These are phyloP conservation scores for Homarus americanus DNA, from an alignment of 1,140 invertebrate genomes.

Conservation along the genomic window DNA sequence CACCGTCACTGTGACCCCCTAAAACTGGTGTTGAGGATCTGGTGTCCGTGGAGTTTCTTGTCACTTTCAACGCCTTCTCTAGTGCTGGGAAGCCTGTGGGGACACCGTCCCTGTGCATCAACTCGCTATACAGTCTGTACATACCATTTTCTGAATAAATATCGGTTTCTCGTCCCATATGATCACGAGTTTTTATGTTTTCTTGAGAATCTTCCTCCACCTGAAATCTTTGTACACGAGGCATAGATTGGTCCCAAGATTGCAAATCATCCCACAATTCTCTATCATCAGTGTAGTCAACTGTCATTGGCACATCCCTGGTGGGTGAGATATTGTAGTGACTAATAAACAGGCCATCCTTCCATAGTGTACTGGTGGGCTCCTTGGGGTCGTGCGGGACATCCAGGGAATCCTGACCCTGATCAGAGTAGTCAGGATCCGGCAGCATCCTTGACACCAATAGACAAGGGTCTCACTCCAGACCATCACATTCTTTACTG, in stretches of 20 bases:
- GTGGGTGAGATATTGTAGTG: neutral
- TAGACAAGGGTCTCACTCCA: neutral
- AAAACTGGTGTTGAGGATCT: slow-evolving; percentile 3
- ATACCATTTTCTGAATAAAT: neutral
- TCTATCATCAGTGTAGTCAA: neutral
- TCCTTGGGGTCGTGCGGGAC: neutral
- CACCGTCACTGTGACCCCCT: slow-evolving; percentile 1
- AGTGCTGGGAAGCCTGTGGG: slow-evolving; percentile 6
- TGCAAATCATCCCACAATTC: neutral
- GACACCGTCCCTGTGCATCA: neutral
- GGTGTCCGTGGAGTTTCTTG: neutral
- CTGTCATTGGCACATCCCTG: neutral
- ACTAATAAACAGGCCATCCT: neutral
- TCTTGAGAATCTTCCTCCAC: neutral
- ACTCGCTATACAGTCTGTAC: neutral
- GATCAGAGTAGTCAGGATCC: slow-evolving; percentile 11
- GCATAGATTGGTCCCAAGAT: neutral
- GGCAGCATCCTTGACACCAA: slow-evolving; percentile 4
- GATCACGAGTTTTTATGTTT: neutral
- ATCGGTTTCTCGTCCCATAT: neutral
- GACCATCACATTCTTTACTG: neutral
- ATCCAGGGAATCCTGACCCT: neutral
- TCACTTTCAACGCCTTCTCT: neutral
- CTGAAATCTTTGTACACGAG: neutral
- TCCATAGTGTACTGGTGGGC: too few species aligned